phyloP scores from a whole-genome alignment of 2,113 vertebrate genomes.

The Tympanuchus pallidicinctus region DNA sequence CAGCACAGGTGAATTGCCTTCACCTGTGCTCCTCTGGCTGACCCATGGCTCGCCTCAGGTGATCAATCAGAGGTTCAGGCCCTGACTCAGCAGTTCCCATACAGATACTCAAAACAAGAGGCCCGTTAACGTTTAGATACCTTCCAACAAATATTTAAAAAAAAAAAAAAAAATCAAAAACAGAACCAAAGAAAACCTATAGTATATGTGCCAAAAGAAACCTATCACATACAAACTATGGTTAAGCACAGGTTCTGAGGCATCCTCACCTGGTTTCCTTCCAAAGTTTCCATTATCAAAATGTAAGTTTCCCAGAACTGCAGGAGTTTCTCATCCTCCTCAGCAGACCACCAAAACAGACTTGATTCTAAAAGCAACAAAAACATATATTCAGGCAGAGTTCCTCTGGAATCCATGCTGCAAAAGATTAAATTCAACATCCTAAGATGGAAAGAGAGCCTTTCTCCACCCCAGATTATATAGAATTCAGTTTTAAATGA shows the following conservation, averaged over 20 bases:
- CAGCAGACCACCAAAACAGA: constrained; percentile 86
- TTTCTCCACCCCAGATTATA: background rate
- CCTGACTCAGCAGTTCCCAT: too few species aligned
- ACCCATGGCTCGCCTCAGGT: too few species aligned
- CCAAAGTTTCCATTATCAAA: constrained; percentile 93
- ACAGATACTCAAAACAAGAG: accelerated
- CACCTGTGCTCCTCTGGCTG: too few species aligned
- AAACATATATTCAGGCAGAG: background rate
- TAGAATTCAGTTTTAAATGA: background rate
- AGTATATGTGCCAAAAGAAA: background rate
- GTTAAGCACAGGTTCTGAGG: accelerated
- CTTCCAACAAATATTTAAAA: background rate
- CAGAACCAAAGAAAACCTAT: background rate
- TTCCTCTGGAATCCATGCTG: background rate
- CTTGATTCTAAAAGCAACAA: background rate
- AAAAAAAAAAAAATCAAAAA: background rate
- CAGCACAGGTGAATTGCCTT: too few species aligned
- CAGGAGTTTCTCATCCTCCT: constrained; percentile 76
- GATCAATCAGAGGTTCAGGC: too few species aligned
- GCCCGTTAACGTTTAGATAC: accelerated
- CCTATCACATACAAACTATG: accelerated
- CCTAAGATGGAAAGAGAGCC: background rate
- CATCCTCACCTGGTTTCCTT: constrained; percentile 91
- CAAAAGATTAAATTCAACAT: background rate
- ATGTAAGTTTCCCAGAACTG: constrained; percentile 93